Base-by-base conservation (phyloP, 2,797 vertebrate species). In the Xenentodon cancila region DNA sequence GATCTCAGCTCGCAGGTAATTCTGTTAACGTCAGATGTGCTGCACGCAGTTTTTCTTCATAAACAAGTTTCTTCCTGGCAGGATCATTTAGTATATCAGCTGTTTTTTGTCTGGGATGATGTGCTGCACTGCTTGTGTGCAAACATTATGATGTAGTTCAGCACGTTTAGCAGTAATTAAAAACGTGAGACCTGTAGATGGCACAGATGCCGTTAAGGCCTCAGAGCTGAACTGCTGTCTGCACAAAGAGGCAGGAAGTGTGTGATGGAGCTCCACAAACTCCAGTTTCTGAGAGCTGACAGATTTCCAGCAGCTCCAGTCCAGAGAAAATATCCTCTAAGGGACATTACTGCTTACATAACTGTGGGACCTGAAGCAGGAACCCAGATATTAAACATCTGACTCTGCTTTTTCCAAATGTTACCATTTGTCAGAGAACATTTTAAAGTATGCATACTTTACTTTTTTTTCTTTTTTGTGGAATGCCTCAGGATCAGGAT, bases 251-350 rank as follows among this genome's bases (percentile, higher is more conserved):
- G 59, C 66, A 77, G 62, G 71, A 63, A 30, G 19, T 42, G 52
- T 48, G 64, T 13, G 69, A 47, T 66, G 68, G 64, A 50, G 59
- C 60, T 82, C 84, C 63, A 86, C 53, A 71, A 68, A 75, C 65
- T 69, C 68, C 62, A 68, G 55, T 18, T 52, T 51, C 73, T 64
- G 16, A 64, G 56, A 72, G 68, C 66, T 3, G 1, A 30, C 60
- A 59, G 76, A 54, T 52, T 66, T n/a, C n/a, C n/a, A n/a, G n/a
- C n/a, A 15, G 53, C 22, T 53, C 6, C 68, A 58, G 73, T 53
- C 0, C 5, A 19, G 43, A 51, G 44, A 57, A 48, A 51, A 53
- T 48, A 27, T 11, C 21, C 18, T 50, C 44, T 64, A 64, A 71
- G 77, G 75, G 76, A 75, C 59, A 54, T 49, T 17, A 27, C 3